A percentile compares a stretch with the other conserved stretches of the same genome.
Evolutionary conservation across 92 coral and sea anemone species (phyloP).

Genomic region (Umimayanthus chanpuru): DNA sequence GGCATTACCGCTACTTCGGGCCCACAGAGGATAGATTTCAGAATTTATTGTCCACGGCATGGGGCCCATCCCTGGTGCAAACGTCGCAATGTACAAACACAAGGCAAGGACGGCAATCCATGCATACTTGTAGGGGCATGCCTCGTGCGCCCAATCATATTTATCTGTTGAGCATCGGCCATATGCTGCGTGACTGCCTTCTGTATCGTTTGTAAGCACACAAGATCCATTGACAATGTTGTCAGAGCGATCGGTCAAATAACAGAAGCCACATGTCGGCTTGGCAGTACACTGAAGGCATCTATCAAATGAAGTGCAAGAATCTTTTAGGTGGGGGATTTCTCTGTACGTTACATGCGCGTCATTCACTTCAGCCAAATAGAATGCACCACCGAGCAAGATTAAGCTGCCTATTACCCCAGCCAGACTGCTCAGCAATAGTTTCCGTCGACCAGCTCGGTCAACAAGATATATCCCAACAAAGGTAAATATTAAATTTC

Average conservation of each 20-base stretch:
- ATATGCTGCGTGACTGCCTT: constrained; percentile 56
- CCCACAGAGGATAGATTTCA: constrained; percentile 87
- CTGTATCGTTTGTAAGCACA: constrained; percentile 53
- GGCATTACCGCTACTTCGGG: constrained; percentile 79
- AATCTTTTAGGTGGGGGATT: neutral
- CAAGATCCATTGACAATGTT: constrained; percentile 80
- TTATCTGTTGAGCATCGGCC: constrained; percentile 73
- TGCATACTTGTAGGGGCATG: constrained; percentile 87
- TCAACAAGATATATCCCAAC: constrained; percentile 86
- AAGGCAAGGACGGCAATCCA: constrained; percentile 85
- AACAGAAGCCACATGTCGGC: constrained; percentile 84
- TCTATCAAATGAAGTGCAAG: constrained; percentile 6
- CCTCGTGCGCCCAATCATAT: constrained; percentile 63
- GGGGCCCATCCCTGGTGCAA: constrained; percentile 91
- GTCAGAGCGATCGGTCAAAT: constrained; percentile 43
- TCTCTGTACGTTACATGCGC: constrained; percentile 53
- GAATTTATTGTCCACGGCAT: constrained; percentile 92
- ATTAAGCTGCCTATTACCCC: constrained; percentile 78
- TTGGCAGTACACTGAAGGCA: constrained; percentile 47
- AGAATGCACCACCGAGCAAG: constrained; percentile 85
- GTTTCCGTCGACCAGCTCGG: constrained; percentile 88
- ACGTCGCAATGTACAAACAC: constrained; percentile 69
- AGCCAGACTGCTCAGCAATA: constrained; percentile 80
- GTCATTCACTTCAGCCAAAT: constrained; percentile 62
- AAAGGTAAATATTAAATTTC: constrained; percentile 79